These are phyloP conservation scores for Phyllotreta cruciferae DNA, from an alignment of 2,888 invertebrate species.

Conservation along the genomic window DNA sequence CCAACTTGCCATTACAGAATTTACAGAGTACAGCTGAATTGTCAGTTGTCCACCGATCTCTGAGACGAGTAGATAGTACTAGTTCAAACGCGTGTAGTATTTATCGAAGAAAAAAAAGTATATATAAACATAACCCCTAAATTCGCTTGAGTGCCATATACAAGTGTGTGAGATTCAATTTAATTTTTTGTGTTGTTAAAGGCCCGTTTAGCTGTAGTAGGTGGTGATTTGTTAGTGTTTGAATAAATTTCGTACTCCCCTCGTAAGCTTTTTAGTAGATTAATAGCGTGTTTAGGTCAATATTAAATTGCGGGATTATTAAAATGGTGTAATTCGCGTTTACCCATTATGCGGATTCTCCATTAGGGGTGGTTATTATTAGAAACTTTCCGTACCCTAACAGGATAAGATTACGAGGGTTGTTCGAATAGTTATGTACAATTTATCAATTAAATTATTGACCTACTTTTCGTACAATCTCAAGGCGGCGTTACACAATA, in stretches of 20 bases:
- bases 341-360: constrained; percentile 19
- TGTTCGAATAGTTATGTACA: background rate
- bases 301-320: background rate
- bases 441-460: background rate
- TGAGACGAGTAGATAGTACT: constrained; percentile 40
- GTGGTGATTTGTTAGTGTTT: background rate
- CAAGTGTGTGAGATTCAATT: too few species aligned
- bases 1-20: too few species aligned
- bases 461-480: background rate
- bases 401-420: constrained; percentile 6
- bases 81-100: constrained; percentile 43
- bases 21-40: constrained; percentile 39
- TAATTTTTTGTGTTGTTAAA: too few species aligned
- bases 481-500: too few species aligned
- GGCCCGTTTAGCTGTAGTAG: too few species aligned
- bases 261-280: background rate
- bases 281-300: constrained; percentile 3
- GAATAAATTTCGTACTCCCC: background rate
- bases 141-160: too few species aligned
- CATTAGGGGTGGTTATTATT: constrained; percentile 16
- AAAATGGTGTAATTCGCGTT: background rate
- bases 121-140: too few species aligned
- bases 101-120: background rate
- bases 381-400: constrained; percentile 8
- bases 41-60: constrained; percentile 53